Conservation (phyloP, 2,888 invertebrate species). For the Drosophila cognata region DNA sequence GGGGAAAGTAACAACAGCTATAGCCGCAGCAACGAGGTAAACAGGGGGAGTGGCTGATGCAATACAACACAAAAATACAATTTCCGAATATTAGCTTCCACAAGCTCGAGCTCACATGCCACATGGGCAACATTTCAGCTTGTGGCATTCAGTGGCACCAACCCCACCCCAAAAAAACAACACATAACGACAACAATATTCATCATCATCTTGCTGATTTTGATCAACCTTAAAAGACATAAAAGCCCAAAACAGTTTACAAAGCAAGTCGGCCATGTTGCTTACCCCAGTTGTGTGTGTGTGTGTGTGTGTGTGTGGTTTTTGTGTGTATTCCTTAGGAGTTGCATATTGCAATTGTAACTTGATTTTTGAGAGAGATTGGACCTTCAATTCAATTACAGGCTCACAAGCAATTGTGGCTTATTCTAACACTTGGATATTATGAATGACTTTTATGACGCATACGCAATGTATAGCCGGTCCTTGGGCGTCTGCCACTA, state of each 20-base stretch:
- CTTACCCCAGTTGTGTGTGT: background rate
- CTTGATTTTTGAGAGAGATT: conserved; percentile 19
- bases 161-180: background rate
- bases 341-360: conserved; percentile 30
- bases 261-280: conserved; percentile 42
- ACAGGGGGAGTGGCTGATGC: background rate
- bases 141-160: background rate
- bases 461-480: conserved; percentile 57
- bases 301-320: conserved; percentile 23
- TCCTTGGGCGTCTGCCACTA: conserved; percentile 31
- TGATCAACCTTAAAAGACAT: conserved; percentile 20
- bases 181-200: conserved; percentile 25
- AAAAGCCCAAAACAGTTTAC: conserved; percentile 45
- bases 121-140: conserved; percentile 26
- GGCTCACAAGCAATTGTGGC: conserved; percentile 30
- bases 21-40: background rate
- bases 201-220: conserved; percentile 8
- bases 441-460: conserved; percentile 43
- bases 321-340: conserved; percentile 21
- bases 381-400: conserved; percentile 38
- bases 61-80: conserved; percentile 32
- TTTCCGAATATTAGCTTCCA: conserved; percentile 48
- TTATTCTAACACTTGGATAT: conserved; percentile 23
- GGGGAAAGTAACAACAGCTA: conserved; percentile 7
- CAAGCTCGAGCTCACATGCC: conserved; percentile 10